Conservation (phyloP, 2,888 invertebrate species). For the Heliconius hortense region DNA sequence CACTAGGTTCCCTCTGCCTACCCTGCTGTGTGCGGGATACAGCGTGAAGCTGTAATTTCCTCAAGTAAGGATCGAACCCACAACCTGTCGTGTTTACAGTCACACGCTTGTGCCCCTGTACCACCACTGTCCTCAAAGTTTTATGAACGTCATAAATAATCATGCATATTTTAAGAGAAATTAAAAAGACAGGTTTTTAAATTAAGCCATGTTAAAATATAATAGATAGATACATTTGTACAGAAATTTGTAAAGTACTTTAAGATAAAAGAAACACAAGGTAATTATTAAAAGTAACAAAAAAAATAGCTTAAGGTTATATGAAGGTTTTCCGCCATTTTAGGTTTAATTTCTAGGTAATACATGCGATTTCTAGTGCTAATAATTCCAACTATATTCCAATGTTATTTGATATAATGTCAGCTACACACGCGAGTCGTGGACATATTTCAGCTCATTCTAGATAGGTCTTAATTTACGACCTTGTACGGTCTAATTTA, state of each 20-base stretch:
- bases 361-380: slow-evolving; percentile 22
- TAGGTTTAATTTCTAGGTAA: slow-evolving; percentile 7
- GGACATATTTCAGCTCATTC: slow-evolving; percentile 22
- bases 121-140: too few species aligned
- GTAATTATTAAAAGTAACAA: background rate
- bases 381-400: background rate
- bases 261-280: background rate
- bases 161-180: background rate
- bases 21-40: too few species aligned
- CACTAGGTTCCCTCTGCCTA: too few species aligned
- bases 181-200: background rate
- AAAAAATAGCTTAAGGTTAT: background rate
- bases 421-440: slow-evolving; percentile 23
- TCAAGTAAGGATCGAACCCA: too few species aligned
- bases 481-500: slow-evolving; percentile 3
- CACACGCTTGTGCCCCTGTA: too few species aligned
- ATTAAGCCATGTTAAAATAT: background rate
- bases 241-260: background rate
- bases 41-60: too few species aligned
- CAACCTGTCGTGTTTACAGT: too few species aligned
- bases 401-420: slow-evolving; percentile 20
- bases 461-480: slow-evolving; percentile 23
- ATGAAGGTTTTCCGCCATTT: background rate
- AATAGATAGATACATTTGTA: background rate
- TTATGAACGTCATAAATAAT: background rate